Base-by-base conservation (phyloP, 1,140 invertebrate species). In the Hypothenemus hampei region DNA sequence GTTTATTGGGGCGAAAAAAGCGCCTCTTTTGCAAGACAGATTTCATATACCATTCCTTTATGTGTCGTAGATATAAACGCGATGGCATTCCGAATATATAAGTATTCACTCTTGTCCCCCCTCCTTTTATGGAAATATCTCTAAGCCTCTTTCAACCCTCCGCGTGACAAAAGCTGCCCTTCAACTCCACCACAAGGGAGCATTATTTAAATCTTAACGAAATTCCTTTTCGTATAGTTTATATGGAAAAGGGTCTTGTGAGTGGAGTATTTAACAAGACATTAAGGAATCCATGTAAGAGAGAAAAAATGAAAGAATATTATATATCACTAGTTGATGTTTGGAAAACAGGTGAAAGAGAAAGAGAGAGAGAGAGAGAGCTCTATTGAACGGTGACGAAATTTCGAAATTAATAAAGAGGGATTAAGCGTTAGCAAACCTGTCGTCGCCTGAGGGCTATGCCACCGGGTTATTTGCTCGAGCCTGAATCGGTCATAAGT, bases 71-170 rank as follows among this genome's bases (percentile, higher is more conserved):
- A 31, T 58, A 54, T 50, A 54, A 60, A 49, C 41, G 62, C 60
- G 58, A 56, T 54, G 54, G 52, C 56, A 61, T 61, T 56, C 59
- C n/a, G n/a, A n/a, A n/a, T 57, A 51, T 51, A 51, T 60, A 62
- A 62, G 59, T 62, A 62, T 64, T 64, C 62, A 62, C 62, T 60
- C 62, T 55, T 58, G 62, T 62, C 60, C 59, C 29, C 43, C 62
- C n/a, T n/a, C n/a, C n/a, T n/a, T n/a, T 59, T 64, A 64, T 64
- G 62, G 62, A 64, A 64, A 64, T 64, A 50, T 55, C 51, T 58
- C 33, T 48, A 47, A 49, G 46, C 43, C 47, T 49, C 51, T 58
- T 43, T 47, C 59, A 56, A 47, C 60, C 57, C 57, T 56, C 55
- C 36, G 43, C 46, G 51, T 57, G 60, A 62, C 60, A 62, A 62